These are phyloP conservation scores for Corvus hawaiiensis DNA, from an alignment of 2,113 vertebrate genomes.

Conservation along the genomic window DNA sequence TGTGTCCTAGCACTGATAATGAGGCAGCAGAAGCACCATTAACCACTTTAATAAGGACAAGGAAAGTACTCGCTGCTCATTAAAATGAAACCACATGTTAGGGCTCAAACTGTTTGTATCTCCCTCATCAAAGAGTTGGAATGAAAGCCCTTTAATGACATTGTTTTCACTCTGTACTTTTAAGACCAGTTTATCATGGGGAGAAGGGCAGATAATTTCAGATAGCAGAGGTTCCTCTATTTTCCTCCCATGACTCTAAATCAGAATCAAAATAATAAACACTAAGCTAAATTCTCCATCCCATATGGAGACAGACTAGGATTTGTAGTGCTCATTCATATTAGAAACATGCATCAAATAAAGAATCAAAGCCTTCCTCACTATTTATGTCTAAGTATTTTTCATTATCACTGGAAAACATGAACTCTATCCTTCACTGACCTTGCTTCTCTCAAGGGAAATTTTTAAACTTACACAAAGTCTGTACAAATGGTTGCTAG, in stretches of 20 bases:
- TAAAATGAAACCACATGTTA: slow-evolving; percentile 70
- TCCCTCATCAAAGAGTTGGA: slow-evolving; percentile 66
- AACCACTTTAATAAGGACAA: slow-evolving; percentile 72
- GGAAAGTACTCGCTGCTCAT: slow-evolving; percentile 68
- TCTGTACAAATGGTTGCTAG: slow-evolving; percentile 59
- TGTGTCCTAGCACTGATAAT: slow-evolving; percentile 64
- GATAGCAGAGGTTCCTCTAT: not conserved
- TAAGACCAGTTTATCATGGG: not conserved
- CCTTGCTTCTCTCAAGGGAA: slow-evolving; percentile 71
- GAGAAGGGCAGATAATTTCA: not conserved
- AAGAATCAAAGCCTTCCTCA: not conserved
- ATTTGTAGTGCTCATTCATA: not conserved
- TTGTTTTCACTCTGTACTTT: slow-evolving; percentile 36
- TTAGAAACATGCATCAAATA: not conserved
- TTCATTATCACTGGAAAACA: slow-evolving; percentile 41
- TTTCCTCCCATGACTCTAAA: not conserved
- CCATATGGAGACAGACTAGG: not conserved
- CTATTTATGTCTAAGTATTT: slow-evolving; percentile 29
- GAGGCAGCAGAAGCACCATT: slow-evolving; percentile 69
- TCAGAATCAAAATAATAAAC: not conserved
- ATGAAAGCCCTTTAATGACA: slow-evolving; percentile 56
- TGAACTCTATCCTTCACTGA: slow-evolving; percentile 58
- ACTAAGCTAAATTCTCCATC: not conserved
- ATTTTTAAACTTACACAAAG: slow-evolving; percentile 63
- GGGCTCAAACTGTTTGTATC: slow-evolving; percentile 67